Base-by-base conservation (phyloP, 2,113 vertebrate genomes). In the Psittacus erithacus region DNA sequence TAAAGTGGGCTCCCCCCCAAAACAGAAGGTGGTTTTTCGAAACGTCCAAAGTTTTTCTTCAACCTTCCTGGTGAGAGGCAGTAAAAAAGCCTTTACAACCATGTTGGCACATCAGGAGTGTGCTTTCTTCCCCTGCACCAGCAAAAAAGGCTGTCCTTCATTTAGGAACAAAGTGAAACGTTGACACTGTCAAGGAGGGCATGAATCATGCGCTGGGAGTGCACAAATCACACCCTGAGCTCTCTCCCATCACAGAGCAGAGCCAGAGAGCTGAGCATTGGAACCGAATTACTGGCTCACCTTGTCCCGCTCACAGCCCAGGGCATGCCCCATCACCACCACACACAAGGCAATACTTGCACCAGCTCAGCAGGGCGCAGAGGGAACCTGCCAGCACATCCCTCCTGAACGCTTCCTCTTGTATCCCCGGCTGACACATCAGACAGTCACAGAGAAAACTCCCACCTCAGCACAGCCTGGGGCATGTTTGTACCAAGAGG, bases 11-110 rank as follows among this genome's bases (percentile, higher is more conserved):
- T 46, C 47, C 38, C 33, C 57, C 38, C 50, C 33, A 17, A 6
- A n/a, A 28, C 0, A 0, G 50, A 74, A 83, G 18, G 46, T 0
- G 9, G 3, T 5, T 82, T 71, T 71, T 33, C 75, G 44, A 19
- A 70, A 77, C 18, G 31, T n/a, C 57, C 49, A 13, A 88, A 63
- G 52, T 33, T 91, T 38, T 55, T 50, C 53, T 60, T 89, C 57
- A 76, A 52, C 46, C 59, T 86, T 65, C 76, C 65, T 33, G 68
- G 59, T 9, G 35, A 80, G 69, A 17, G 75, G 41, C 38, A 41
- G 55, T 4, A 80, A 52, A 41, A 8, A 84, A 92, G 14, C 17
- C 60, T 57, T 47, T 43, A 22, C 60, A 84, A 25, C 20, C 28
- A 28, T 44, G 15, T 16, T 10, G 44, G 76, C 38, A 57, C 82